phyloP scores from a whole-genome alignment of 2,113 vertebrate genomes.

The Centrocercus urophasianus region DNA sequence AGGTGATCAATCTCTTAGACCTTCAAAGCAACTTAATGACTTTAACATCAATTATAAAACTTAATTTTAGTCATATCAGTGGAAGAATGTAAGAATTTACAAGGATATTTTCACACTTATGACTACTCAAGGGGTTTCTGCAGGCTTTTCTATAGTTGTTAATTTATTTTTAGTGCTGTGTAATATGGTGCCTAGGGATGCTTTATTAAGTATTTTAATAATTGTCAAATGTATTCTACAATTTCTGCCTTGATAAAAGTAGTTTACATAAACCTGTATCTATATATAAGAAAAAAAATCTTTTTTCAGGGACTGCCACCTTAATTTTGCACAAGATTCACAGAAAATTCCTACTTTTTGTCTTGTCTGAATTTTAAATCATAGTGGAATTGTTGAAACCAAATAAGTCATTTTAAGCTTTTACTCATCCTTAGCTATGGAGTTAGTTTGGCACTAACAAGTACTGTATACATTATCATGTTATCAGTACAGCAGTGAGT shows the following conservation, averaged over 20 bases:
- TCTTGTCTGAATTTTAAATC: constrained; percentile 25
- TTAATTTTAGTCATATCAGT: constrained; percentile 45
- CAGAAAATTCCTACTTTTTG: constrained; percentile 4
- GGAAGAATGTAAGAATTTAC: constrained; percentile 48
- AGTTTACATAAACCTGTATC: constrained; percentile 24
- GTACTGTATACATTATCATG: not conserved
- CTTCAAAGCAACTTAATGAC: constrained; percentile 24
- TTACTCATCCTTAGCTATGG: not conserved
- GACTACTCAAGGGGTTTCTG: not conserved
- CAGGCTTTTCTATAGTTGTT: not conserved
- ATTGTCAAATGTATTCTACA: not conserved
- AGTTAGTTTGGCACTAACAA: not conserved
- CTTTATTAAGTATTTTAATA: constrained; percentile 62
- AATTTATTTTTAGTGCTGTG: constrained; percentile 46
- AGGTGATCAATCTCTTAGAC: constrained; percentile 15
- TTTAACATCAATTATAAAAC: constrained; percentile 48
- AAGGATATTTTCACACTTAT: not conserved
- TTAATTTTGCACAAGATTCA: not conserved
- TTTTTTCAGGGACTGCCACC: not conserved
- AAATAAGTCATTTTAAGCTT: not conserved
- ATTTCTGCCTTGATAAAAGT: not conserved
- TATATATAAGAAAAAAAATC: not conserved
- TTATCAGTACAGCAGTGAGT: not conserved
- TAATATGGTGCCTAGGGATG: constrained; percentile 18
- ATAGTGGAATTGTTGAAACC: not conserved